These are phyloP conservation scores for Trididemnum nubilum DNA, from an alignment of 23 tunicate genomes.

Conservation along the genomic window DNA sequence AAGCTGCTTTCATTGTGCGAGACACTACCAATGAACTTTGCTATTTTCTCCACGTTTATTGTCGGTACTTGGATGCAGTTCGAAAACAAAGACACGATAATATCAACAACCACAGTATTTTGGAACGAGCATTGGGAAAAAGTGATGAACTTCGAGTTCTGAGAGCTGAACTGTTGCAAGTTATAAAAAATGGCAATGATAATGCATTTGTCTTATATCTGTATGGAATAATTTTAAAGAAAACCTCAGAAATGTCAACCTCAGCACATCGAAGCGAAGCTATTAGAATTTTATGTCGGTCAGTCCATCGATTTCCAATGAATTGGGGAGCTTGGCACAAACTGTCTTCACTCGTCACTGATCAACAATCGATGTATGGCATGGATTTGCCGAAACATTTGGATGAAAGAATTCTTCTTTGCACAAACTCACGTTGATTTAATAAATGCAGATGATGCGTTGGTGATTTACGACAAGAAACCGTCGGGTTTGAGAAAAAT, in stretches of 20 bases:
- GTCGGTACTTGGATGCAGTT: conserved; percentile 56
- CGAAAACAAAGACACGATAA: conserved; percentile 55
- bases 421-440: conserved; percentile 82
- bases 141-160: conserved; percentile 54
- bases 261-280: conserved; percentile 59
- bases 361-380: conserved; percentile 48
- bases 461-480: conserved; percentile 52
- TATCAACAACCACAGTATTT: conserved; percentile 53
- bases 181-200: conserved; percentile 30
- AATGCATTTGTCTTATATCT: conserved; percentile 63
- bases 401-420: conserved; percentile 88
- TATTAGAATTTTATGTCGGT: conserved; percentile 34
- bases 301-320: conserved; percentile 66
- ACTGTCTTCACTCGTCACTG: conserved; percentile 65
- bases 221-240: conserved; percentile 71
- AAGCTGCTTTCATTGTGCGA: conserved; percentile 59
- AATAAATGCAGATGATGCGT: conserved; percentile 68
- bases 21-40: conserved; percentile 43
- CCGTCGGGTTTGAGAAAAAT: conserved; percentile 61
- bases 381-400: conserved; percentile 76
- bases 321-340: conserved; percentile 89
- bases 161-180: conserved; percentile 47
- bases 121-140: conserved; percentile 58
- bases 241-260: conserved; percentile 67
- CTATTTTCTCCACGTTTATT: conserved; percentile 66